Conservation (phyloP, 2,113 vertebrate species). For the Tamias sibiricus region DNA sequence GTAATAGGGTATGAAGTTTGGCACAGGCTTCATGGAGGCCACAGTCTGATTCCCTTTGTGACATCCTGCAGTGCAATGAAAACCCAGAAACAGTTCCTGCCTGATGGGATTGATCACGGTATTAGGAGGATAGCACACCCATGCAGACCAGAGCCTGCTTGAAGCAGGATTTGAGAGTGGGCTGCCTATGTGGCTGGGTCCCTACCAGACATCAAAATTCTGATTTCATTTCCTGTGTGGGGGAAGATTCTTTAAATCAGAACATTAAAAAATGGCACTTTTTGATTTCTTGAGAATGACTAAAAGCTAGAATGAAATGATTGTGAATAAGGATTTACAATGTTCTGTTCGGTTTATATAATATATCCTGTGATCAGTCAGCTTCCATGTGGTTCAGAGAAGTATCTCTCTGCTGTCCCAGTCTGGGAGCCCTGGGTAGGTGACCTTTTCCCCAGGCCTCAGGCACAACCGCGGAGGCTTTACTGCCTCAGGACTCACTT, state of each 20-base stretch:
- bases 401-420: not conserved
- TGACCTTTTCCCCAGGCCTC: not conserved
- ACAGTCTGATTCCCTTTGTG: not conserved
- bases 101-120: not conserved
- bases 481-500: not conserved
- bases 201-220: not conserved
- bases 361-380: not conserved
- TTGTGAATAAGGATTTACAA: not conserved
- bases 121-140: not conserved
- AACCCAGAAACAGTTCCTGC: slow-evolving; percentile 28
- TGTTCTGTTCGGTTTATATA: not conserved
- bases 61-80: not conserved
- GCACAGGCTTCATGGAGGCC: not conserved
- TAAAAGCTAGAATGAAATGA: not conserved
- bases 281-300: not conserved
- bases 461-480: not conserved
- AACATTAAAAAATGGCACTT: not conserved
- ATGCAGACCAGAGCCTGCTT: not conserved
- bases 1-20: slow-evolving; percentile 65
- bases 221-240: not conserved
- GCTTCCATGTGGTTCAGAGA: not conserved
- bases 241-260: not conserved
- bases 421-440: not conserved
- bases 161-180: not conserved
- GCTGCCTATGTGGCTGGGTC: not conserved